Conservation (phyloP, 2,113 vertebrate genomes). For the Brienomyrus brachyistius region DNA sequence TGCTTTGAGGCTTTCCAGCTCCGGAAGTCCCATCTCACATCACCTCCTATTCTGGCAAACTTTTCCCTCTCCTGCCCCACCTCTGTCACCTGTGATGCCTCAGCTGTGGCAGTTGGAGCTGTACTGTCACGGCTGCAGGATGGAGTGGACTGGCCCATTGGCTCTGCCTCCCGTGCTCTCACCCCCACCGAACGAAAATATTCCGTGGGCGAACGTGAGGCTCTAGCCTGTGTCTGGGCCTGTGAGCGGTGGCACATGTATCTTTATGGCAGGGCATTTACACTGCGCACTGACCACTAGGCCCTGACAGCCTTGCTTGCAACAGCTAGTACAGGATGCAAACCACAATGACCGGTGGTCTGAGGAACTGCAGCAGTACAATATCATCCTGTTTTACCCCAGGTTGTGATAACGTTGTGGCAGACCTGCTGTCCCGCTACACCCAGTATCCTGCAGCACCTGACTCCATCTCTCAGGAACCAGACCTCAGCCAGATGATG, state of each 20-base stretch:
- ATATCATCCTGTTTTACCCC: background rate
- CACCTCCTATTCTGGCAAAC: too few species aligned
- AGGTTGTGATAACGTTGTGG: background rate
- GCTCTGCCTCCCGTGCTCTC: background rate
- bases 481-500: constrained; percentile 15
- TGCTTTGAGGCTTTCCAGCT: background rate
- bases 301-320: background rate
- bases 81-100: too few species aligned
- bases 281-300: too few species aligned
- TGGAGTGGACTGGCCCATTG: too few species aligned
- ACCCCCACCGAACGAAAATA: too few species aligned
- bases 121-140: too few species aligned
- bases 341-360: background rate
- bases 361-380: background rate
- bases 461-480: background rate
- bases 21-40: background rate
- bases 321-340: background rate
- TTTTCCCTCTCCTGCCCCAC: too few species aligned
- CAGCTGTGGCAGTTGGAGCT: too few species aligned
- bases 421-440: background rate
- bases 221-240: too few species aligned
- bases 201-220: too few species aligned
- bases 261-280: too few species aligned
- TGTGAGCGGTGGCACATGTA: too few species aligned
- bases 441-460: background rate